Percentiles rank a stretch among this genome's conserved stretches.
Evolutionary conservation across 1,140 invertebrate species (phyloP).

Genomic region (Samia ricini): DNA sequence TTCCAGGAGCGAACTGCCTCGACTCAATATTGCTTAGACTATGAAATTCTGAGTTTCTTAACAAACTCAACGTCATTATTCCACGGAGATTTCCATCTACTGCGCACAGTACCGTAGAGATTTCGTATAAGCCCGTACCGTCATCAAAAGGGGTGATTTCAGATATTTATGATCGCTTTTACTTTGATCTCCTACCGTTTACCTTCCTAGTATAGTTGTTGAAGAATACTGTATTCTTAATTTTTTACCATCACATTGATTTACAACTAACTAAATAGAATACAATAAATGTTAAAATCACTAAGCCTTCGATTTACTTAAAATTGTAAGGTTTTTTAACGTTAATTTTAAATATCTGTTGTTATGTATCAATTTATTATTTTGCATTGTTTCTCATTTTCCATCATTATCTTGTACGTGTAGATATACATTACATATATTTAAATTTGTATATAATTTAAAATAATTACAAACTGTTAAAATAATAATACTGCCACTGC

Average conservation of each 20-base stretch:
- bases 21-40: conserved; percentile 4
- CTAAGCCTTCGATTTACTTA: no score
- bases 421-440: no score
- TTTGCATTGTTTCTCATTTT: no score
- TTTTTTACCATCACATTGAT: background rate
- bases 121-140: conserved; percentile 8
- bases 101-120: conserved; percentile 3
- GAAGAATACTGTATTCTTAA: background rate
- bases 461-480: no score
- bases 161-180: conserved; percentile 10
- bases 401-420: no score
- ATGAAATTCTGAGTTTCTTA: conserved; percentile 2
- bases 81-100: conserved; percentile 6
- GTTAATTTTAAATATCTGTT: no score
- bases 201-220: background rate
- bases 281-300: no score
- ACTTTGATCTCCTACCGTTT: background rate
- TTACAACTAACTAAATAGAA: background rate
- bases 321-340: no score
- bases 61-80: conserved; percentile 4
- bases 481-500: no score
- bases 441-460: no score
- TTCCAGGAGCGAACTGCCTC: background rate
- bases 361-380: no score
- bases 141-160: conserved; percentile 11